Evolutionary conservation across 2,797 vertebrate species (phyloP).

Genomic region (Myotis vivesi): DNA sequence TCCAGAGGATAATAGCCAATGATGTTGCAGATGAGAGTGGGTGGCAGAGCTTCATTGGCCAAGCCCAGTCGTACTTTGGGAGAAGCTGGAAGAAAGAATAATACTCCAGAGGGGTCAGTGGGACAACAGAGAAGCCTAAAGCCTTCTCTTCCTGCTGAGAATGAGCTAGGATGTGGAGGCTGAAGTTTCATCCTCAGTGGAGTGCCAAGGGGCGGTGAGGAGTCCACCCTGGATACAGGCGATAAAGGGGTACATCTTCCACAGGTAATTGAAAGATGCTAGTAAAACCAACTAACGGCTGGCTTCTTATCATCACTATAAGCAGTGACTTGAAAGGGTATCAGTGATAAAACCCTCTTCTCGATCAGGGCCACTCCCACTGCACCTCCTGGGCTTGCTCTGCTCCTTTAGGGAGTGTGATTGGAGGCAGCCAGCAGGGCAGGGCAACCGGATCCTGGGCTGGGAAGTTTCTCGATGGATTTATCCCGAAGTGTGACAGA

Average conservation of each 20-base stretch:
- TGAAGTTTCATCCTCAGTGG: background rate
- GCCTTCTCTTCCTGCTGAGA: background rate
- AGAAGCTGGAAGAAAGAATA: conserved; percentile 71
- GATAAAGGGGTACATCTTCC: background rate
- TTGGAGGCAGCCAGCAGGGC: background rate
- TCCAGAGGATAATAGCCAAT: conserved; percentile 91
- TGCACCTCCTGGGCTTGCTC: background rate
- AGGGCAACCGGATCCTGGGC: background rate
- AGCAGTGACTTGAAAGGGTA: background rate
- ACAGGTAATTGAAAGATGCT: background rate
- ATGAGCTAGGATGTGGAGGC: background rate
- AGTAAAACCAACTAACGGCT: background rate
- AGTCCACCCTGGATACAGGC: background rate
- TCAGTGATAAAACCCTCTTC: background rate
- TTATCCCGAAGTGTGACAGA: background rate
- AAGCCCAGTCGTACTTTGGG: conserved; percentile 57
- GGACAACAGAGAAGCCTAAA: background rate
- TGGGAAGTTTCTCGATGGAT: background rate
- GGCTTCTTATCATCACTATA: background rate
- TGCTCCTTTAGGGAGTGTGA: background rate
- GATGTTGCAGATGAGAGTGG: conserved; percentile 85
- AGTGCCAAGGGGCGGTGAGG: background rate
- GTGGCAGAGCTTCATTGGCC: rapidly evolving
- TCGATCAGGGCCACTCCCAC: background rate
- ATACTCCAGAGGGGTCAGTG: background rate